A percentile compares a stretch with the other conserved stretches of the same genome.
Evolutionary conservation across 2,113 vertebrate species (phyloP).

Genomic region (Xiphophorus couchianus): DNA sequence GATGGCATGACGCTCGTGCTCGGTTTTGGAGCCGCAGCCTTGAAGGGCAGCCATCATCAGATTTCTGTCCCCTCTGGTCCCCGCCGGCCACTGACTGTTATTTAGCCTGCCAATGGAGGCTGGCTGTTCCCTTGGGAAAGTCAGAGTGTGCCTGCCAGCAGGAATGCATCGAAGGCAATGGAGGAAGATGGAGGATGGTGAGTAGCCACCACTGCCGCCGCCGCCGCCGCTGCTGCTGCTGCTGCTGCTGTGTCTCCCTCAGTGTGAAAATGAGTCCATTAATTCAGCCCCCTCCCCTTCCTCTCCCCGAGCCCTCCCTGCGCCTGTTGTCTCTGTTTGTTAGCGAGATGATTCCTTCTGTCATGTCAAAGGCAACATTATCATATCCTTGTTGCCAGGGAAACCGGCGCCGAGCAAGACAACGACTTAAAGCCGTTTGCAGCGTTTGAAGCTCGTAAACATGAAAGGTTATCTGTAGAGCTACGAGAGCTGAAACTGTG

Average conservation of each 20-base stretch:
- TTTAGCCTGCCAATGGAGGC: conserved; percentile 70
- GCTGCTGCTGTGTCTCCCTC: conserved; percentile 66
- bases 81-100: conserved; percentile 70
- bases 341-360: conserved; percentile 83
- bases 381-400: conserved; percentile 82
- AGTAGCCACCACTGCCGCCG: conserved; percentile 47
- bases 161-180: conserved; percentile 69
- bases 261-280: conserved; percentile 80
- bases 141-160: conserved; percentile 71
- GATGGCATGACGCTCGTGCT: conserved; percentile 36
- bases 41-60: conserved; percentile 68
- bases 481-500: conserved; percentile 57
- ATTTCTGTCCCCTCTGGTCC: conserved; percentile 61
- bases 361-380: conserved; percentile 84
- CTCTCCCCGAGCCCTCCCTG: conserved; percentile 61
- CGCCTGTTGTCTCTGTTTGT: conserved; percentile 83
- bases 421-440: conserved; percentile 70
- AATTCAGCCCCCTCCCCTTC: conserved; percentile 65
- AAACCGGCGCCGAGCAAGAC: conserved; percentile 74
- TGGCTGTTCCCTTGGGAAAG: conserved; percentile 67
- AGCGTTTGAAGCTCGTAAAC: conserved; percentile 76
- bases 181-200: conserved; percentile 76
- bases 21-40: conserved; percentile 53
- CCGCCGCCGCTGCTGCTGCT: conserved; percentile 60
- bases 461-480: conserved; percentile 73